Percentiles rank a stretch among this genome's conserved stretches.
phyloP scores from a whole-genome alignment of 2,113 vertebrate species.

The Prietella phreatophila region DNA sequence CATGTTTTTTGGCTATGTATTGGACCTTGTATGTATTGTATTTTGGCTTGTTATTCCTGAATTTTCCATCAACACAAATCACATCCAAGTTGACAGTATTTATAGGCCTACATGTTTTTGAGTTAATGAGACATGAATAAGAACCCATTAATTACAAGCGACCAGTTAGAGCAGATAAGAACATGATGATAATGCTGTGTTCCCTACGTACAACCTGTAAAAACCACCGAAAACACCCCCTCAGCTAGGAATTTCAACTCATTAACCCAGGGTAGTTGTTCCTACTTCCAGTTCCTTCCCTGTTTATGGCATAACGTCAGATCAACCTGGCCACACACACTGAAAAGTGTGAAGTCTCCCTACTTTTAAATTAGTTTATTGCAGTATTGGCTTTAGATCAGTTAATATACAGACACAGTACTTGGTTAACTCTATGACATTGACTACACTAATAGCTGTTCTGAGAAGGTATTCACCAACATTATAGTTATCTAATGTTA shows the following conservation, averaged over 20 bases:
- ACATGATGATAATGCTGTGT: background rate
- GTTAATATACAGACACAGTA: background rate
- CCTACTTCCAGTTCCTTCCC: background rate
- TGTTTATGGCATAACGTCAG: background rate
- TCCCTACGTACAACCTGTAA: background rate
- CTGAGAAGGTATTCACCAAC: background rate
- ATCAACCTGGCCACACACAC: background rate
- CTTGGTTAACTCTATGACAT: background rate
- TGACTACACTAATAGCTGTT: background rate
- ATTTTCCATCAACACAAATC: constrained; percentile 7
- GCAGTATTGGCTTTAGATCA: background rate
- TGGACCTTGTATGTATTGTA: background rate
- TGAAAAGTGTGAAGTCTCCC: too few relatives aligned
- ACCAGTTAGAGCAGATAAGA: background rate
- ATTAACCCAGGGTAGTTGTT: background rate
- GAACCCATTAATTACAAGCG: background rate
- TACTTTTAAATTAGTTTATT: background rate
- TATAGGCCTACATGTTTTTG: background rate
- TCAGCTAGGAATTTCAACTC: background rate
- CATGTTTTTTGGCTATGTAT: background rate
- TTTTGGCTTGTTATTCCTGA: background rate
- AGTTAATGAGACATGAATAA: background rate
- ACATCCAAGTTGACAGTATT: background rate
- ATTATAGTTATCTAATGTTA: background rate
- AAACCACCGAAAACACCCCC: background rate